Evolutionary conservation across 1,140 invertebrate genomes (phyloP).

Genomic region (Drosophila chauvacae): DNA sequence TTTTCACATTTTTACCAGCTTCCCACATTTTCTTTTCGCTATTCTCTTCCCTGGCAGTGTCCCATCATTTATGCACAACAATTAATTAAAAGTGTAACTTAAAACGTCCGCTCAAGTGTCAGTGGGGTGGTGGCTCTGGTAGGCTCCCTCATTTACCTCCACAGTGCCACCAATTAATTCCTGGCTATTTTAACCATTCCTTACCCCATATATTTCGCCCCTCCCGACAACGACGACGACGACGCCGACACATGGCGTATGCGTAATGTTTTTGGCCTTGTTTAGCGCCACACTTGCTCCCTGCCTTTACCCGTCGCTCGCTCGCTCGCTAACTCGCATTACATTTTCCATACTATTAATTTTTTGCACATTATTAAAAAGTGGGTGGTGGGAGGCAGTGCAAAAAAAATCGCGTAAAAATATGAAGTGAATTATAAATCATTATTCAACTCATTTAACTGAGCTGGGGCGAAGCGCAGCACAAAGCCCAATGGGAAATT

Average conservation of each 20-base stretch:
- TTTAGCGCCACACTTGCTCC: constrained; percentile 18
- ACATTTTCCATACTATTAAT: constrained; percentile 74
- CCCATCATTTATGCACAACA: constrained; percentile 49
- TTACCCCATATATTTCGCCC: constrained; percentile 13
- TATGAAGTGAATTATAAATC: constrained; percentile 59
- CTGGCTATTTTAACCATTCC: constrained; percentile 57
- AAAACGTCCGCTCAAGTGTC: constrained; percentile 49
- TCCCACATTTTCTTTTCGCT: constrained; percentile 9
- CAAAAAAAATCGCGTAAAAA: constrained; percentile 12
- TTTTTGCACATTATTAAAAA: constrained; percentile 48
- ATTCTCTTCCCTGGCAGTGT: constrained; percentile 5
- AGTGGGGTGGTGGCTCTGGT: constrained; percentile 11
- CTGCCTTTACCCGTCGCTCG: neutral
- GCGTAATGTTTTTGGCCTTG: constrained; percentile 67
- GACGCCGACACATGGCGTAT: constrained; percentile 59
- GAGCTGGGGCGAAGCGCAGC: constrained; percentile 21
- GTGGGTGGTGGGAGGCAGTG: constrained; percentile 4
- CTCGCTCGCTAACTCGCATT: constrained; percentile 47
- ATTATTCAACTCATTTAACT: constrained; percentile 79
- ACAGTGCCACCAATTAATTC: constrained; percentile 61
- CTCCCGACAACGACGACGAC: constrained; percentile 1
- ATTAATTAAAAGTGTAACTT: constrained; percentile 61
- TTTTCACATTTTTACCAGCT: constrained; percentile 2
- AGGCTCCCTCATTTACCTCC: neutral
- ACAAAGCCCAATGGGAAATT: constrained; percentile 67